Conservation (phyloP, 2,797 vertebrate species). For the Microhierax caerulescens region DNA sequence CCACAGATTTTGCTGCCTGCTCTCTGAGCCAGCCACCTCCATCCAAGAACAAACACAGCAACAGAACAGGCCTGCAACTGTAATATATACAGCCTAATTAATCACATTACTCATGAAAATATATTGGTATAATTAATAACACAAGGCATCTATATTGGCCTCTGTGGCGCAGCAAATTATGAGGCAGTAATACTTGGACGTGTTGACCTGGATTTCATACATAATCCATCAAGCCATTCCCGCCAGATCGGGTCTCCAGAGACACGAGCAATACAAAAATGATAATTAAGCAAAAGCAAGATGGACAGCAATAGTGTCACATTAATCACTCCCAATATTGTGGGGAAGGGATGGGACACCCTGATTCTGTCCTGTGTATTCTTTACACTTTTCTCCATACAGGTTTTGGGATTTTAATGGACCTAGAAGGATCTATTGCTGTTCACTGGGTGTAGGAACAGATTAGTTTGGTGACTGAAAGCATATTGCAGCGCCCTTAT, state of each 20-base stretch:
- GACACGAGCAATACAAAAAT: not conserved
- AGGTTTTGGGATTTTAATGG: not conserved
- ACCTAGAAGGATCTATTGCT: not conserved
- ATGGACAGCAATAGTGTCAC: not conserved
- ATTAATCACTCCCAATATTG: not conserved
- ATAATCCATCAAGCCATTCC: slow-evolving; percentile 45
- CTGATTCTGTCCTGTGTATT: accelerated
- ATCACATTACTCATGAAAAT: slow-evolving; percentile 61
- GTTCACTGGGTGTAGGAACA: not conserved
- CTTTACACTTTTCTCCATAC: not conserved
- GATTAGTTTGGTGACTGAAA: not conserved
- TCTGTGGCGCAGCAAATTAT: slow-evolving; percentile 52
- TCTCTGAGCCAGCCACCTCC: not conserved
- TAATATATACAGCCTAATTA: slow-evolving; percentile 13
- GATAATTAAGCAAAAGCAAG: slow-evolving; percentile 31
- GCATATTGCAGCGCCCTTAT: not conserved
- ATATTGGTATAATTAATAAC: slow-evolving; percentile 67
- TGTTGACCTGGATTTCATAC: slow-evolving; percentile 45
- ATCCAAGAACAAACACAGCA: not conserved
- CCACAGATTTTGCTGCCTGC: not conserved
- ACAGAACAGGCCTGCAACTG: not conserved
- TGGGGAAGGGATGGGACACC: not conserved
- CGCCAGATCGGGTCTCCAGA: not conserved
- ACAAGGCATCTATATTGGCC: slow-evolving; percentile 51
- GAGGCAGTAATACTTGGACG: slow-evolving; percentile 21